phyloP scores from a whole-genome alignment of 1,140 invertebrate genomes.

The Danaus plexippus region DNA sequence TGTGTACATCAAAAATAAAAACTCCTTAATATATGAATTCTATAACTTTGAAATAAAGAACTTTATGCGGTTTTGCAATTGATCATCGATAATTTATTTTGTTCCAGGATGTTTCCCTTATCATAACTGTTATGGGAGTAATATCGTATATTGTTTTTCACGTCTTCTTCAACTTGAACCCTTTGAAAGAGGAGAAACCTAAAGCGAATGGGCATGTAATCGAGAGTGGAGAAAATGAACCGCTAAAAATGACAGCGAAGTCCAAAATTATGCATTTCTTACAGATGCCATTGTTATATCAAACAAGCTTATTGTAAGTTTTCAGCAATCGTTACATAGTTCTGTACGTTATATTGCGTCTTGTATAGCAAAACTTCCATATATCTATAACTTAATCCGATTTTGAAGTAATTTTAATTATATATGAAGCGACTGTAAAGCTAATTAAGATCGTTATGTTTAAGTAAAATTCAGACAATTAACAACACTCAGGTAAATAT shows the following conservation, averaged over 20 bases:
- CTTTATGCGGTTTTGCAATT: not conserved
- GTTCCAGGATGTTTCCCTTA: slow-evolving; percentile 72
- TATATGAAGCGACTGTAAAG: no score
- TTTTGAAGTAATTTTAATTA: no score
- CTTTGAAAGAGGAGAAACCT: slow-evolving; percentile 28
- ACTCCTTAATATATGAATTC: not conserved
- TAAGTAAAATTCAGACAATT: no score
- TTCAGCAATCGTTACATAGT: slow-evolving; percentile 2
- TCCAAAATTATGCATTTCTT: slow-evolving; percentile 69
- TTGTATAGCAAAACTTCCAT: no score
- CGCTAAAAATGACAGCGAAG: slow-evolving; percentile 30
- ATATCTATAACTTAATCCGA: no score
- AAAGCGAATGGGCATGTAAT: slow-evolving; percentile 26
- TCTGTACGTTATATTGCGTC: no score
- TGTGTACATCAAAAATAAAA: slow-evolving; percentile 1
- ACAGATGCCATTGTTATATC: slow-evolving; percentile 70
- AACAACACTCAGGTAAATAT: no score
- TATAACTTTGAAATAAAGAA: slow-evolving; percentile 1
- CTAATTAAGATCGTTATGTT: no score
- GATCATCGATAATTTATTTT: slow-evolving; percentile 9
- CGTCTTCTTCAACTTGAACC: slow-evolving; percentile 52
- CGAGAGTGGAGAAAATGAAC: slow-evolving; percentile 33
- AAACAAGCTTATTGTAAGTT: slow-evolving; percentile 73
- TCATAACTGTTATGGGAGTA: slow-evolving; percentile 69
- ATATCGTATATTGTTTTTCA: slow-evolving; percentile 66